Percentiles rank a stretch among this genome's conserved stretches.
Conservation (phyloP, 2,113 vertebrate species). For the Gallinago jamesoni region DNA sequence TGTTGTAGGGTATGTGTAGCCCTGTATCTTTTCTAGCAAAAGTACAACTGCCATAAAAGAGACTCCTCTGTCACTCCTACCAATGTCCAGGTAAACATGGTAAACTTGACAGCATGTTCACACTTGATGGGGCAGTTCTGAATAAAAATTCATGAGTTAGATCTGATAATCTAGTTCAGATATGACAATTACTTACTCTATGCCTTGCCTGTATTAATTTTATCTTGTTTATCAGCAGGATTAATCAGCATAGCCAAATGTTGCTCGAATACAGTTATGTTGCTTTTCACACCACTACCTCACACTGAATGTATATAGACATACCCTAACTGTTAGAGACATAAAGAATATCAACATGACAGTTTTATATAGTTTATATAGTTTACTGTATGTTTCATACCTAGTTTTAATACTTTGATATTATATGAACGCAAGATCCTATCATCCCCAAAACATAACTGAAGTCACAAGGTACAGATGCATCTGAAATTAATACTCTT, state of each 20-base stretch:
- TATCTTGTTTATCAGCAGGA: constrained; percentile 1
- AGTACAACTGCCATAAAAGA: neutral
- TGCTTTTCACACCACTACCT: neutral
- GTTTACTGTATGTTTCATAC: neutral
- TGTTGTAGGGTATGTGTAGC: neutral
- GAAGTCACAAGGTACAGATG: neutral
- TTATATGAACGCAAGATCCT: neutral
- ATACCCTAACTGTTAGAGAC: neutral
- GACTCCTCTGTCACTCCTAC: neutral
- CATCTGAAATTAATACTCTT: neutral
- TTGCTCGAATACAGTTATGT: neutral
- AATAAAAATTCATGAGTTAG: neutral
- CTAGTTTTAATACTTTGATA: neutral
- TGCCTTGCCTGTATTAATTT: constrained; percentile 21
- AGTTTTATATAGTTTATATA: neutral
- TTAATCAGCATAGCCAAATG: constrained; percentile 20
- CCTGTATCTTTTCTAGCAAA: neutral
- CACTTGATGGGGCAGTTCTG: neutral
- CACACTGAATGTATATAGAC: neutral
- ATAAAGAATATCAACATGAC: neutral
- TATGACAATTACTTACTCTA: neutral
- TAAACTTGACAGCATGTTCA: neutral
- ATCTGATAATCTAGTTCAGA: neutral
- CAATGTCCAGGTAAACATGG: neutral
- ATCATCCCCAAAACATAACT: neutral